phyloP scores from a whole-genome alignment of 2,113 vertebrate species.

The Setophaga petechia region DNA sequence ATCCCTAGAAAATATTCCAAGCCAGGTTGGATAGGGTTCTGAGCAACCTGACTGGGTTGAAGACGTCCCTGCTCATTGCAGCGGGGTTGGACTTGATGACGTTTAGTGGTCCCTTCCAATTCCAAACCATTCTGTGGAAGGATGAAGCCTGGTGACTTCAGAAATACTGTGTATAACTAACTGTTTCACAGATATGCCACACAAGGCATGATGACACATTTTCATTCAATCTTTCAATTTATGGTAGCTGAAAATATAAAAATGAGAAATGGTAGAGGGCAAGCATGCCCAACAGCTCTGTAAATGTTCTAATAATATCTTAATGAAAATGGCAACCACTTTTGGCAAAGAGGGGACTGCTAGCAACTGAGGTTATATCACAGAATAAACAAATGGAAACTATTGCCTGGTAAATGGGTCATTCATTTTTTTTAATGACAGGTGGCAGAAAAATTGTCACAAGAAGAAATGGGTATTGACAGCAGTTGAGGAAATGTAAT shows the following conservation, averaged over 20 bases:
- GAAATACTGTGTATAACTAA: background rate
- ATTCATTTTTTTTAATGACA: background rate
- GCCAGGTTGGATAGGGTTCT: background rate
- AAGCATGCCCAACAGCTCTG: background rate
- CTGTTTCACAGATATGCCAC: background rate
- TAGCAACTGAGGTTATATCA: background rate
- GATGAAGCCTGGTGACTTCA: background rate
- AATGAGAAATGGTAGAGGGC: background rate
- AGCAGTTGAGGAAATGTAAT: background rate
- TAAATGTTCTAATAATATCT: background rate
- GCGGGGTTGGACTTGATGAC: background rate
- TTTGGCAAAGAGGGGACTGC: background rate
- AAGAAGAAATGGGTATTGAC: background rate
- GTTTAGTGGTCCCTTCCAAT: background rate
- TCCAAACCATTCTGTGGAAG: background rate
- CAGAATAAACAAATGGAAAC: background rate
- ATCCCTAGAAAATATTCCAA: background rate
- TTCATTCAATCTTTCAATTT: background rate
- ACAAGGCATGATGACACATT: background rate
- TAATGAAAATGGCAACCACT: background rate
- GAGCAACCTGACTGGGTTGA: background rate
- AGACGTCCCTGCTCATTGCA: background rate
- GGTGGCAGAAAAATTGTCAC: background rate
- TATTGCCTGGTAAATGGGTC: background rate
- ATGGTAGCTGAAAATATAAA: background rate